Base-by-base conservation (phyloP, 2,888 invertebrate species). In the Orthosia cruda region DNA sequence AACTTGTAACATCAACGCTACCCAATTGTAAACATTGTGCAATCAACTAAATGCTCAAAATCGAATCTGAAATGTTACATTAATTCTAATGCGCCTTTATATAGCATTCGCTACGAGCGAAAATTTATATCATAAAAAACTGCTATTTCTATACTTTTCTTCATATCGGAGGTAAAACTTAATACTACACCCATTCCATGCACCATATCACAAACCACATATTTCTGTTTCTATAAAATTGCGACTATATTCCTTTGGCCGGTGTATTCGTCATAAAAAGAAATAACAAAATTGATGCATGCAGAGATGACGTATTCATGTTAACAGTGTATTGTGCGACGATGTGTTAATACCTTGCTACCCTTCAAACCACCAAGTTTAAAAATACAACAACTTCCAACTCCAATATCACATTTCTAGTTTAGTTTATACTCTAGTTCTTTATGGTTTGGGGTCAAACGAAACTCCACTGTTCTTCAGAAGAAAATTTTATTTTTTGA, bases 261-360 rank as follows among this genome's bases (percentile, higher is more conserved):
- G 1, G 16, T 63, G 40, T 74, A 47, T 15, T 26, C 13, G 16
- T 50, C 13, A 18, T n/a, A 49, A 11, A 40, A 20, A 20, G 18
- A 59, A 26, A 61, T 15, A 20, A 45, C 3, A 50, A 18, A 23
- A 54, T 49, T 20, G 32, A 9, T 40, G 12, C 80, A 80, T 80
- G 80, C 80, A 83, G 83, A 69, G 32, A 82, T 71, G 71, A 70
- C 47, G 20, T 64, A 68, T 13, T 13, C 13, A 20, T 59, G 83
- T 82, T 65, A 71, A 20, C 18, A 65, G 83, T 83, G 69, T 67
- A 7, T 26, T 54, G 83, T 80, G 79, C 79, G 4, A 52, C 79
- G 4, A 52, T 57, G 50, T 71, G 80, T 80, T 80, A 80, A 62
- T 66, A 78, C 45, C 54, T 62, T 54, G 47, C 79, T 80, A 83